Conservation (phyloP, 1,140 invertebrate genomes). For the Cyclargus thomasi region DNA sequence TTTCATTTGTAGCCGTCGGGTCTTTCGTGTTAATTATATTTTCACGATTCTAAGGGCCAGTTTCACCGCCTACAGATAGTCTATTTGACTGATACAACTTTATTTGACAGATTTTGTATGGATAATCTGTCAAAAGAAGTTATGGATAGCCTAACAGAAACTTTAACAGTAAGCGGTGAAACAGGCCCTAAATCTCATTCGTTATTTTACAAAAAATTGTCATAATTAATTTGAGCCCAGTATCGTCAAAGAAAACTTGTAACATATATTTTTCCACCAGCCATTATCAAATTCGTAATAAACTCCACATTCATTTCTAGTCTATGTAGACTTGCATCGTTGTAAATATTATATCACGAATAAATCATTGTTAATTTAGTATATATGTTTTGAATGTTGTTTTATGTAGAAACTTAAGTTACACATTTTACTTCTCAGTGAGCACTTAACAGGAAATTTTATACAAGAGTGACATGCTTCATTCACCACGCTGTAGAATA, state of each 20-base stretch:
- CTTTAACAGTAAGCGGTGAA: too few relatives aligned
- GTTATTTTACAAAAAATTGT: neutral
- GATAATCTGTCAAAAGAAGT: too few relatives aligned
- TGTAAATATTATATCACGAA: neutral
- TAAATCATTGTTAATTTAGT: constrained; percentile 14
- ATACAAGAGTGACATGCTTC: neutral
- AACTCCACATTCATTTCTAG: neutral
- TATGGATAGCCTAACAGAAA: too few relatives aligned
- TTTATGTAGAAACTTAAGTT: neutral
- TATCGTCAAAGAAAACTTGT: neutral
- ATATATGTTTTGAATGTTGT: neutral
- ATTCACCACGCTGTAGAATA: neutral
- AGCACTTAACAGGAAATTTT: neutral
- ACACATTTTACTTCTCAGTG: neutral
- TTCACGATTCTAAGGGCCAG: too few relatives aligned
- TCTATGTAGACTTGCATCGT: neutral
- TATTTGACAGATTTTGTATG: too few relatives aligned
- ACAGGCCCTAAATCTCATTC: neutral
- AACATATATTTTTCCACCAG: neutral
- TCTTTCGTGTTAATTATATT: too few relatives aligned
- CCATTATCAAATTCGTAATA: neutral
- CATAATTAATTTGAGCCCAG: neutral
- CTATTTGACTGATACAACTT: too few relatives aligned
- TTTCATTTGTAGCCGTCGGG: too few relatives aligned
- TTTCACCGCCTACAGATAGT: too few relatives aligned